phyloP scores from a whole-genome alignment of 2,797 vertebrate species.

The Pelodytes ibericus region DNA sequence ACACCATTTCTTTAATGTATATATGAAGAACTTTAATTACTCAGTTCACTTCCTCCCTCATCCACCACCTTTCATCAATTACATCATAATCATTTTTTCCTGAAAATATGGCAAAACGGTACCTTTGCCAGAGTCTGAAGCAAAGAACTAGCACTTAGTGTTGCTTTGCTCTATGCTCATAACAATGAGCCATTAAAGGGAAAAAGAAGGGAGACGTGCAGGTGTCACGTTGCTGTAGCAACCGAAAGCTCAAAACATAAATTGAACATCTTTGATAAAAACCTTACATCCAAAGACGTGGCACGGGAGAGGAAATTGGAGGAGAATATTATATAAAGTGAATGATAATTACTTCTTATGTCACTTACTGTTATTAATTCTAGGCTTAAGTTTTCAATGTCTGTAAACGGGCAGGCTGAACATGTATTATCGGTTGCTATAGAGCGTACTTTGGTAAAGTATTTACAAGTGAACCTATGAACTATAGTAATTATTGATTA shows the following conservation, averaged over 20 bases:
- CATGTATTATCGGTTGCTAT: constrained; percentile 5
- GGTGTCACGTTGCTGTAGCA: constrained; percentile 33
- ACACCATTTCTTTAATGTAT: too few relatives aligned
- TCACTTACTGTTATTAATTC: not conserved
- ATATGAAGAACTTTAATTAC: too few relatives aligned
- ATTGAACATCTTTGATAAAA: constrained; percentile 20
- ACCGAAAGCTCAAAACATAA: constrained; percentile 33
- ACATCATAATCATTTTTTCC: not conserved
- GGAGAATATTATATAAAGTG: constrained; percentile 13
- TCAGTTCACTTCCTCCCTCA: too few relatives aligned
- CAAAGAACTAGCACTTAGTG: not conserved
- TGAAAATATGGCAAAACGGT: not conserved
- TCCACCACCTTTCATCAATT: too few relatives aligned
- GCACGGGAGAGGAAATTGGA: not conserved
- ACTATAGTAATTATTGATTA: not conserved
- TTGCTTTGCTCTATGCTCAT: constrained; percentile 1
- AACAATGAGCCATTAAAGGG: constrained; percentile 6
- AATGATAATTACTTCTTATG: constrained; percentile 4
- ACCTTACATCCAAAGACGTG: not conserved
- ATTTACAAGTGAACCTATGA: not conserved
- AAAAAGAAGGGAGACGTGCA: constrained; percentile 7
- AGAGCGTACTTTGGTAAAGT: not conserved
- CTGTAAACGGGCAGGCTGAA: not conserved
- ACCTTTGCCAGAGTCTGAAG: not conserved
- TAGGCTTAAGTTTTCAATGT: not conserved